Evolutionary conservation across 2,797 vertebrate species (phyloP).

Genomic region (Sebastolobus altivelis): DNA sequence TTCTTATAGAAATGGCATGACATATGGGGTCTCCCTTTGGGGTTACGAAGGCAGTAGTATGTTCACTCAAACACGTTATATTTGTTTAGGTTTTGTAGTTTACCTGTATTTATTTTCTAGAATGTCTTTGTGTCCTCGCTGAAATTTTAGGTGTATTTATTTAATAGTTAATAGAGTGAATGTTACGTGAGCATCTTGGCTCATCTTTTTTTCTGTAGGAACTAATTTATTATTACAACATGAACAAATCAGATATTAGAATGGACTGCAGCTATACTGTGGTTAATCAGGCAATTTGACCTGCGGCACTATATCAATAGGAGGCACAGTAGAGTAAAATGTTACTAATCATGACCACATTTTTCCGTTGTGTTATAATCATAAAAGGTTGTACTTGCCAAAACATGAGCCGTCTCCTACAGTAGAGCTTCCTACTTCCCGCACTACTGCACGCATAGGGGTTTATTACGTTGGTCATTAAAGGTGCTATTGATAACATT

Average conservation of each 20-base stretch:
- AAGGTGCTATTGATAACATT: neutral
- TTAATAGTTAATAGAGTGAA: constrained; percentile 57
- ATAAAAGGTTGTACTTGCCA: constrained; percentile 26
- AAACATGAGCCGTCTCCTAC: constrained; percentile 8
- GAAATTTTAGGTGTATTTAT: constrained; percentile 66
- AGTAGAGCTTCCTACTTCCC: constrained; percentile 6
- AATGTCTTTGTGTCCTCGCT: constrained; percentile 60
- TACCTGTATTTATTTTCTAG: constrained; percentile 55
- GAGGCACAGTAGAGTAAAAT: neutral
- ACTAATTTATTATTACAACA: constrained; percentile 32
- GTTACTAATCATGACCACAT: constrained; percentile 3
- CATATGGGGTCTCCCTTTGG: constrained; percentile 57
- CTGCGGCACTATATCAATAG: constrained; percentile 5
- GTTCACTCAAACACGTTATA: constrained; percentile 67
- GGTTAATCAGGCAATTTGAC: constrained; percentile 19
- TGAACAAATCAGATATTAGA: constrained; percentile 22
- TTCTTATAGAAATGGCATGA: constrained; percentile 87
- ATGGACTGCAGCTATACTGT: constrained; percentile 10
- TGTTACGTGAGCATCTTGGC: constrained; percentile 44
- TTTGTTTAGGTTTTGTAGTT: constrained; percentile 62
- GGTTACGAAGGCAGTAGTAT: constrained; percentile 62
- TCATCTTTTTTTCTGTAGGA: constrained; percentile 34
- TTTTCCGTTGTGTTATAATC: constrained; percentile 18
- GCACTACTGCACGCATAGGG: constrained; percentile 15
- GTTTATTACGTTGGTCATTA: constrained; percentile 17